Conservation (phyloP, 1,140 invertebrate genomes). For the Macrocentrus cingulum region DNA sequence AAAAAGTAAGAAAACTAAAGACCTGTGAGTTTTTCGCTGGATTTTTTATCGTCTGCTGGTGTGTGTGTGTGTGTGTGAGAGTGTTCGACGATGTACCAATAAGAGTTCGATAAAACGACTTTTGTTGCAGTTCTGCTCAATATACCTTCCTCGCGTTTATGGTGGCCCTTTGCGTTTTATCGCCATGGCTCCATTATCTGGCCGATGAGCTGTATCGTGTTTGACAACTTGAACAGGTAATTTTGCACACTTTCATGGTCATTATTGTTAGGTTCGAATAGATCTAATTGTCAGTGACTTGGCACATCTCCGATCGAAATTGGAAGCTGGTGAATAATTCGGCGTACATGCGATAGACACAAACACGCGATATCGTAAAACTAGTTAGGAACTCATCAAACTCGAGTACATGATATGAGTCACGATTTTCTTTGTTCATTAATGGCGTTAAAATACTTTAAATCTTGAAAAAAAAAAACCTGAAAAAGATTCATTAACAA, state of each 20-base stretch:
- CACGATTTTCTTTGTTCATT: not conserved
- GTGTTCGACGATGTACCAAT: no score
- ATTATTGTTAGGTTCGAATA: no score
- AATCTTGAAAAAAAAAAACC: not conserved
- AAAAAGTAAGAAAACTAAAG: not conserved
- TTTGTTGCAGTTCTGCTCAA: not conserved
- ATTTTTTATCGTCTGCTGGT: not conserved
- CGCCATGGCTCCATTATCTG: no score
- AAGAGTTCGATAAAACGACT: not conserved
- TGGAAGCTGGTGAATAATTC: conserved; percentile 22
- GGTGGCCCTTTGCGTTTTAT: no score
- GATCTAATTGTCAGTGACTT: no score
- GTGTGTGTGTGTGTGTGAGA: not conserved
- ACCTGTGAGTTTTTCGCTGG: not conserved
- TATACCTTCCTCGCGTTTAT: no score
- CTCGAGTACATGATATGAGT: conserved; percentile 24
- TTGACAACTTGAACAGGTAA: no score
- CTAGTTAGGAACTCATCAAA: conserved; percentile 44
- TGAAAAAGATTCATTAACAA: no score
- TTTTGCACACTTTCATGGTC: no score
- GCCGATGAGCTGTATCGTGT: no score
- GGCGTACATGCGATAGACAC: conserved; percentile 35
- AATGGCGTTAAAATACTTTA: not conserved
- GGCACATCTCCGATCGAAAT: conserved; percentile 30
- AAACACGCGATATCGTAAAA: conserved; percentile 37